Percentiles rank a stretch among this genome's conserved stretches.
These are phyloP conservation scores for Perithous albicinctus DNA, from an alignment of 2,888 invertebrate genomes.

Conservation along the genomic window DNA sequence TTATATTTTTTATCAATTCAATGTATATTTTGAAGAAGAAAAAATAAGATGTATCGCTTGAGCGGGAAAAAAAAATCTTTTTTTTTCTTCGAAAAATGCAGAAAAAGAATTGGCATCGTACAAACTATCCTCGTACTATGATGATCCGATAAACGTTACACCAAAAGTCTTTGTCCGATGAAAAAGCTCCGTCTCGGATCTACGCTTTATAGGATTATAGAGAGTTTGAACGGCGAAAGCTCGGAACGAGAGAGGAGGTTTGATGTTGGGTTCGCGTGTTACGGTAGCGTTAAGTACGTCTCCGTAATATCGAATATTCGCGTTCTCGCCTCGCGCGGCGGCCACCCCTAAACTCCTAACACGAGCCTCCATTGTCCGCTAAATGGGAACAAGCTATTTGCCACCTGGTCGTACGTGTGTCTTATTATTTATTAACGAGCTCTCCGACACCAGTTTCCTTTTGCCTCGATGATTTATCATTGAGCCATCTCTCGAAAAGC, in stretches of 20 bases:
- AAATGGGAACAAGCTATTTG: constrained; percentile 72
- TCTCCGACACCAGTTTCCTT: constrained; percentile 51
- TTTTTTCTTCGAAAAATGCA: too few relatives aligned
- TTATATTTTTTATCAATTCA: too few relatives aligned
- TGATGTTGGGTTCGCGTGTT: constrained; percentile 82
- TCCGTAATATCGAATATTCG: constrained; percentile 81
- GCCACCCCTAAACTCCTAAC: too few relatives aligned
- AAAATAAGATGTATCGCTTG: too few relatives aligned
- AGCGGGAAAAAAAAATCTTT: too few relatives aligned
- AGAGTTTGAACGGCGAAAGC: constrained; percentile 6
- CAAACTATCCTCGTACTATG: background rate
- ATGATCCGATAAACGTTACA: background rate
- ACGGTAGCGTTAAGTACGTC: constrained; percentile 78
- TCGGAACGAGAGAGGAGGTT: constrained; percentile 32
- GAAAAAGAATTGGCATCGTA: too few relatives aligned
- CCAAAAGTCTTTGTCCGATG: background rate
- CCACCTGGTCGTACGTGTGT: constrained; percentile 64
- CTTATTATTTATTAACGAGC: constrained; percentile 65
- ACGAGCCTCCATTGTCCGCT: constrained; percentile 71
- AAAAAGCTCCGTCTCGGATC: background rate
- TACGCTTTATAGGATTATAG: too few relatives aligned
- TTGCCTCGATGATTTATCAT: constrained; percentile 48
- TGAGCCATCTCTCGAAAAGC: background rate
- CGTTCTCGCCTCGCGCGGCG: constrained; percentile 63
- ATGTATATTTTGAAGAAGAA: too few relatives aligned